Base-by-base conservation (phyloP, 1,140 invertebrate species). In the Drosophila obscura region DNA sequence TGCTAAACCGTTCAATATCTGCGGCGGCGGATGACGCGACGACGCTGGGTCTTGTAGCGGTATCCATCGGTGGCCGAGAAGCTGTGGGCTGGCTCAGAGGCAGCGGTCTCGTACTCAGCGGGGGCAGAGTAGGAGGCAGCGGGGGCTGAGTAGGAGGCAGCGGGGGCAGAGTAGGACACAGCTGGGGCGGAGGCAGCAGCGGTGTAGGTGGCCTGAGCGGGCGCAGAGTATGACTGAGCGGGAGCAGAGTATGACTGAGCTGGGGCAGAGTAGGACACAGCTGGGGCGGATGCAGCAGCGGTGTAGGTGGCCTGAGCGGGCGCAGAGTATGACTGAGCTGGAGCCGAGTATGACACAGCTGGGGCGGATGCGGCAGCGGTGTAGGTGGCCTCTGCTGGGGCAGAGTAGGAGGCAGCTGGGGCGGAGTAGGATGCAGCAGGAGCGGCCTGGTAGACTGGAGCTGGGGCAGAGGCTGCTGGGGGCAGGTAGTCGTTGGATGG, bases 31-130 rank as follows among this genome's bases (percentile, higher is more conserved):
- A 87, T 16, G 62, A 87, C 78, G 61, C 82, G 82, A 75, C 80
- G 80, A 65, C 78, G 77, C 8, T 78, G 69, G 68, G 82, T 87
- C 77, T 69, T 87, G 77, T 87, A 87, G 62, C 82, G 82, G 77
- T 87, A 87, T 49, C 83, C 84, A 57, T 83, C 76, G 49, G 11
- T 63, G 45, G 80, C 15, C 5, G 81, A 85, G 81, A 62, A 85
- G 66, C 57, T 62, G 66, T 85, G 74, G 16, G 78, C 82, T 43
- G 78, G 67, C 51, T 77, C 84, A 16, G 84, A 88, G 19, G 84
- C 77, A 15, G 80, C 84, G 58, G 73, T 64, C 35, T 80, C 77
- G 72, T 85, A 85, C 65, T 76, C 67, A 64, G 59, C 74, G 19
- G 77, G 75, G 13, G 73, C 72, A 19, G 64, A 46, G 16, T 64